Percentiles rank a stretch among this genome's conserved stretches.
Evolutionary conservation across 2,888 invertebrate genomes (phyloP).

Genomic region (Eupeodes luniger): DNA sequence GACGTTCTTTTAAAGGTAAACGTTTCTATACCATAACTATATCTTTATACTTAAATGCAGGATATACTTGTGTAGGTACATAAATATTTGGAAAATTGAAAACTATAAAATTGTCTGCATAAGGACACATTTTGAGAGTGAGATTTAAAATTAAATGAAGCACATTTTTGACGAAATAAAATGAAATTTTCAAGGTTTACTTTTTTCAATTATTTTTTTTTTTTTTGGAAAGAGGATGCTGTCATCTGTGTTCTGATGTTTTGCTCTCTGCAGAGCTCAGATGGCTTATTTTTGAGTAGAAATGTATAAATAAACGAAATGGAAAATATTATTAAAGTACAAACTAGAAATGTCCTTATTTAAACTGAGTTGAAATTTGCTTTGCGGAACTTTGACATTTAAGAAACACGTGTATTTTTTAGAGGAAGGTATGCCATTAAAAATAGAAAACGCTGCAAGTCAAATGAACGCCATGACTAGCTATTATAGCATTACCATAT

Average conservation of each 20-base stretch:
- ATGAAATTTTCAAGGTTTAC: slow-evolving; percentile 33
- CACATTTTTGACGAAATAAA: slow-evolving; percentile 17
- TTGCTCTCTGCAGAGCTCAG: not conserved
- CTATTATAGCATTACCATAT: too few species aligned
- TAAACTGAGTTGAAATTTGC: too few species aligned
- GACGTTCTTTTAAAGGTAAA: not conserved
- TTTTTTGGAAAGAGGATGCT: not conserved
- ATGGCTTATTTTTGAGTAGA: not conserved
- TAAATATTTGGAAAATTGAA: slow-evolving; percentile 4
- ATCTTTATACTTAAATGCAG: not conserved
- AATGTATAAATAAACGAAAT: not conserved
- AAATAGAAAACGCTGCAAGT: too few species aligned
- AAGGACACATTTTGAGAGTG: slow-evolving; percentile 6
- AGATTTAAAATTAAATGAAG: slow-evolving; percentile 9
- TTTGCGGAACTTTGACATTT: too few species aligned
- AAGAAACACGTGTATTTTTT: too few species aligned
- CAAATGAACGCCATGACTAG: too few species aligned
- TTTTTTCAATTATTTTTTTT: slow-evolving; percentile 5
- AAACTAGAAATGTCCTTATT: too few species aligned
- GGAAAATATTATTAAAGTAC: not conserved
- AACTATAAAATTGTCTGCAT: slow-evolving; percentile 34
- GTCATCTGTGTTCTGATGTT: too few species aligned
- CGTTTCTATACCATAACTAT: not conserved
- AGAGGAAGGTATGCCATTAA: too few species aligned
- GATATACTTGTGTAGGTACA: too few species aligned